Evolutionary conservation across 2,113 vertebrate genomes (phyloP), one percentile per base, ranked within the genome.

Genomic region (Pelecanoides urinatrix): DNA sequence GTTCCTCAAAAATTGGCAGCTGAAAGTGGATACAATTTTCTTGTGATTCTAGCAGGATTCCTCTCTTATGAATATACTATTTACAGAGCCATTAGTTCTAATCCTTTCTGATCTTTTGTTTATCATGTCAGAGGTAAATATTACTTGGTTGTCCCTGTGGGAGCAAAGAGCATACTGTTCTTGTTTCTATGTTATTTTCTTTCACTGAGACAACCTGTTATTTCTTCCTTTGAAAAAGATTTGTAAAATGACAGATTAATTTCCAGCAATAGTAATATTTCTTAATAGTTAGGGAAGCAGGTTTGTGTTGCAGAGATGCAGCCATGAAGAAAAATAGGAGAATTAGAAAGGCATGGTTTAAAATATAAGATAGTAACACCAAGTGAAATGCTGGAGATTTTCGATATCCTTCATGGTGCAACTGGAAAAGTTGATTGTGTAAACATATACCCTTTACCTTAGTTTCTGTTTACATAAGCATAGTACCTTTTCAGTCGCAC

Each of bases 41-140:
- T 62, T 79, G 32, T 11, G 81, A 67, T 92, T 96, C 70, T 92
- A 86, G 91, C 96, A 98, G 86, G 81, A 90, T 96, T 86, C 92
- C 62, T 97, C 79, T 95, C 79, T 83, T 79, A 94, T 25, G 68
- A 93, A 92, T 77, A 88, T 88, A 73, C 94, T 95, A 58, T 96
- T 98, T 97, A 87, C 86, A 88, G 92, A 95, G 80, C 88, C 90
- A 96, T 98, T 97, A 97, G 92, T 97, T 95, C 94, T 95, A 97
- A 97, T 97, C 95, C 87, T 94, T 98, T 94, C 88, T 94, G 93
- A 98, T 98, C 94, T 97, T 98, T 97, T 97, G 95, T 96, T 98
- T 97, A 96, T 97, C 88, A 36, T 97, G 95, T 97, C 97, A 97
- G 89, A 95, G 97, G 96, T 97, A 98, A 98, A 96, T 94, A 96